Percentiles rank a stretch among this genome's conserved stretches.
Conservation (phyloP, 2,797 vertebrate genomes). For the Gila robusta region DNA sequence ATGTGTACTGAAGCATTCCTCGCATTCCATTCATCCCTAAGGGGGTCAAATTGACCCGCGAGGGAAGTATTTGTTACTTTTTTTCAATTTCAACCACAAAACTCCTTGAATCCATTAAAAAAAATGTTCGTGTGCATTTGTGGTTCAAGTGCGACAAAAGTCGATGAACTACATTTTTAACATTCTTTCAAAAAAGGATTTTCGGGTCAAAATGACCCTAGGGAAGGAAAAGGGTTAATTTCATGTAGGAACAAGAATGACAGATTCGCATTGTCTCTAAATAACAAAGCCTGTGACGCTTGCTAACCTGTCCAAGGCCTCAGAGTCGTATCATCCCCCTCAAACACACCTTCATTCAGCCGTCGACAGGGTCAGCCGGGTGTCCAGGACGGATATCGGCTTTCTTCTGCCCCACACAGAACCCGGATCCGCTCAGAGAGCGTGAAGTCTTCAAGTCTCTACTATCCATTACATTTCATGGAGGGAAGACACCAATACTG, state of each 20-base stretch:
- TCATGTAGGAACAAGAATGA: not conserved
- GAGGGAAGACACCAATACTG: slow-evolving; percentile 38
- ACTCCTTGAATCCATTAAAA: no score
- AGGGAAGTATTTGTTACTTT: no score
- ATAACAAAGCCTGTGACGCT: not conserved
- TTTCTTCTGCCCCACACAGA: slow-evolving; percentile 14
- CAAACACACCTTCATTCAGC: slow-evolving; percentile 16
- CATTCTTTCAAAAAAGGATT: no score
- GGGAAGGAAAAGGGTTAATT: not conserved
- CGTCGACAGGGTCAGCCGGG: slow-evolving; percentile 21
- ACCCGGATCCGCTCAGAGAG: not conserved
- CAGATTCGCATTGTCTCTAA: not conserved
- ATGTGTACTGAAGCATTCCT: no score
- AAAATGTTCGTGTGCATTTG: no score
- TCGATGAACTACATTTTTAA: no score
- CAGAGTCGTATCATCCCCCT: slow-evolving; percentile 40
- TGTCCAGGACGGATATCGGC: not conserved
- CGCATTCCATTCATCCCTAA: no score
- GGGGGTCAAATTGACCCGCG: no score
- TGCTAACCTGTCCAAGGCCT: slow-evolving; percentile 3
- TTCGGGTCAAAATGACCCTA: no score
- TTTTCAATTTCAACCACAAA: no score
- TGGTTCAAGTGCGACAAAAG: no score
- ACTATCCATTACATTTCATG: slow-evolving; percentile 31
- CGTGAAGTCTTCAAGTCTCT: slow-evolving; percentile 27